phyloP scores from a whole-genome alignment of 2,113 vertebrate species.

The Leiothrix lutea region DNA sequence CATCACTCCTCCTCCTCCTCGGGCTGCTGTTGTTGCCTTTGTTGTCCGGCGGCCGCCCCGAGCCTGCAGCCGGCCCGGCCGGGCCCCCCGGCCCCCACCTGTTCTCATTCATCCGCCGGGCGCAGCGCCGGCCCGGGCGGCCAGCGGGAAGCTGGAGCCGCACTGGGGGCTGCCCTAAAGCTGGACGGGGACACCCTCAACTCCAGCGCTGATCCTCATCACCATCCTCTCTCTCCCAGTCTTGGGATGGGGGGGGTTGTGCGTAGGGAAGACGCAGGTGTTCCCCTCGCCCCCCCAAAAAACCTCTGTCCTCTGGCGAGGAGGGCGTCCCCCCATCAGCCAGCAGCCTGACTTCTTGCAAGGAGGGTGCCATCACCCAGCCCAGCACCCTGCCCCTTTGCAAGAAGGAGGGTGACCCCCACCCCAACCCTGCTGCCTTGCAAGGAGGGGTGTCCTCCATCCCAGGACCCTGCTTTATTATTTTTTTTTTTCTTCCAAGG shows the following conservation, averaged over 20 bases:
- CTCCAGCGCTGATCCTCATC: background rate
- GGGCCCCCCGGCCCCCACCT: conserved; percentile 52
- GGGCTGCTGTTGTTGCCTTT: conserved; percentile 14
- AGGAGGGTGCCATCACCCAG: background rate
- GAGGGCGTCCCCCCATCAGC: background rate
- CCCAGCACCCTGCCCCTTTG: background rate
- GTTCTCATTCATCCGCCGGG: conserved; percentile 46
- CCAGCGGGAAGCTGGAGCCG: background rate
- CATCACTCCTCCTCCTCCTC: background rate
- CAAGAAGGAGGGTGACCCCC: no score
- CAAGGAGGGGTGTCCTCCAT: background rate
- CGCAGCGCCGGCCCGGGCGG: background rate
- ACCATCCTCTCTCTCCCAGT: background rate
- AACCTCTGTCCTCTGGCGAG: background rate
- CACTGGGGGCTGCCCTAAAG: fast-evolving
- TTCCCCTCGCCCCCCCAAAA: background rate
- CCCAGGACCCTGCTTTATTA: background rate
- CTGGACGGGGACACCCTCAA: background rate
- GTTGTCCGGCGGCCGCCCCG: conserved; percentile 24
- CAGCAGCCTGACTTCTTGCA: background rate
- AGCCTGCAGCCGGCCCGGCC: background rate
- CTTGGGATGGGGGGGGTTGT: background rate
- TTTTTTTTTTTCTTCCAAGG: background rate
- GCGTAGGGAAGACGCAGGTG: background rate
- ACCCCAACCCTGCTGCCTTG: background rate